These are phyloP conservation scores for Neocrepidodera transversa DNA, from an alignment of 2,888 invertebrate species.

Conservation along the genomic window DNA sequence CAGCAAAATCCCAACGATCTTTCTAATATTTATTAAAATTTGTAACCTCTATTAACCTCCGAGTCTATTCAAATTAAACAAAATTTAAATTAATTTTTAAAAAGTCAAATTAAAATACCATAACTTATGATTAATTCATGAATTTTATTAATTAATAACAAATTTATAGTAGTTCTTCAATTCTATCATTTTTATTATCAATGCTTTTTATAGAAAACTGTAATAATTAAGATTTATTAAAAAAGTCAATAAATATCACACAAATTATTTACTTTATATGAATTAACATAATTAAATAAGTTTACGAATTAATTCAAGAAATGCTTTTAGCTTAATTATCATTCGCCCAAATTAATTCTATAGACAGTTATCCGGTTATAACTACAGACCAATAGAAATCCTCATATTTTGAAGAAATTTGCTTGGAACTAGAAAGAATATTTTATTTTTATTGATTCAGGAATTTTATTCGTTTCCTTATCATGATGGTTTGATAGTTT, in stretches of 20 bases:
- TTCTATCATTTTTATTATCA: too few relatives aligned
- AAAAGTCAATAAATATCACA: too few relatives aligned
- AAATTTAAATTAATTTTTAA: neutral
- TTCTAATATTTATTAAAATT: too few relatives aligned
- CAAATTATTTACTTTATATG: neutral
- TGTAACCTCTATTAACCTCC: too few relatives aligned
- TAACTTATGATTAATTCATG: neutral
- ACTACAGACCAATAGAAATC: constrained; percentile 11
- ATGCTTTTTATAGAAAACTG: too few relatives aligned
- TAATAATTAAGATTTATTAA: too few relatives aligned
- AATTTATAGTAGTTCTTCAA: neutral
- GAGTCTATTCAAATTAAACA: too few relatives aligned
- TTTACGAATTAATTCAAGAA: constrained; percentile 15
- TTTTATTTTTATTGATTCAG: too few relatives aligned
- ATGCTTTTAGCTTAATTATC: constrained; percentile 20
- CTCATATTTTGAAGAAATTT: too few relatives aligned
- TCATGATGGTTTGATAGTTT: constrained; percentile 26
- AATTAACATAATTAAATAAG: constrained; percentile 24
- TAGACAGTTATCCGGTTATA: constrained; percentile 24
- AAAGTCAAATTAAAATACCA: neutral
- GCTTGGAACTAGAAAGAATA: too few relatives aligned
- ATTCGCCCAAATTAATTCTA: constrained; percentile 10
- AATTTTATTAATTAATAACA: neutral
- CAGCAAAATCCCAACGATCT: too few relatives aligned
- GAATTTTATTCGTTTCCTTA: constrained; percentile 16